Conservation (phyloP, 2,797 vertebrate species). For the Sandelia bainsii region DNA sequence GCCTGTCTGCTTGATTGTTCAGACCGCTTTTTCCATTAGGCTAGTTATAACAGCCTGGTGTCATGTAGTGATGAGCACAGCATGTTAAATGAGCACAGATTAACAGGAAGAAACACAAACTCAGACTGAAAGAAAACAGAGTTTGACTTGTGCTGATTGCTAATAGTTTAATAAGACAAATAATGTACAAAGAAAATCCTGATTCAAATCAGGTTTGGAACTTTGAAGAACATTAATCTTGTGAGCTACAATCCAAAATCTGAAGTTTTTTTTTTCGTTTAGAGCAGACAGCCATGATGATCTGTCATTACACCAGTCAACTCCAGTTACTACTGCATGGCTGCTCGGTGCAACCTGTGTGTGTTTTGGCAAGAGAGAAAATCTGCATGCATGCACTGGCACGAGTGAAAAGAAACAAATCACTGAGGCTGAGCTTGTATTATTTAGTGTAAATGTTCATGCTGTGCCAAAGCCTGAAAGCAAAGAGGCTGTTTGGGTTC, state of each 20-base stretch:
- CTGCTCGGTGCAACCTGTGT: constrained; percentile 3
- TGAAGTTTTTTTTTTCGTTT: neutral
- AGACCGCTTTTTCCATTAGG: constrained; percentile 27
- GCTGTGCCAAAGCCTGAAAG: constrained; percentile 12
- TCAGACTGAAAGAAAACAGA: neutral
- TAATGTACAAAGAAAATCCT: neutral
- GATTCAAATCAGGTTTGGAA: neutral
- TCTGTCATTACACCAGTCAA: constrained; percentile 19
- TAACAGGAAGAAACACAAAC: neutral
- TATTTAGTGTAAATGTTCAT: neutral
- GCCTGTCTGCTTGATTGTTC: constrained; percentile 18
- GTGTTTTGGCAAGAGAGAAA: neutral
- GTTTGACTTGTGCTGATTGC: neutral
- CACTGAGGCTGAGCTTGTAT: neutral
- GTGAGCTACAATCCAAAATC: neutral
- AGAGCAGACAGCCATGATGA: neutral
- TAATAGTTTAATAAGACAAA: neutral
- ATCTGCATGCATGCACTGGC: constrained; percentile 8
- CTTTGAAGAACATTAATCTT: neutral
- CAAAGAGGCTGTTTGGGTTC: constrained; percentile 1
- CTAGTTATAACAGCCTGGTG: constrained; percentile 29
- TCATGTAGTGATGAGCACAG: constrained; percentile 7
- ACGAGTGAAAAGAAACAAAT: constrained; percentile 16
- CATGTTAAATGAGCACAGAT: neutral
- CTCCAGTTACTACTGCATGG: constrained; percentile 1